These are phyloP conservation scores for Crepidodera aurea DNA, from an alignment of 2,888 invertebrate genomes.

Conservation along the genomic window DNA sequence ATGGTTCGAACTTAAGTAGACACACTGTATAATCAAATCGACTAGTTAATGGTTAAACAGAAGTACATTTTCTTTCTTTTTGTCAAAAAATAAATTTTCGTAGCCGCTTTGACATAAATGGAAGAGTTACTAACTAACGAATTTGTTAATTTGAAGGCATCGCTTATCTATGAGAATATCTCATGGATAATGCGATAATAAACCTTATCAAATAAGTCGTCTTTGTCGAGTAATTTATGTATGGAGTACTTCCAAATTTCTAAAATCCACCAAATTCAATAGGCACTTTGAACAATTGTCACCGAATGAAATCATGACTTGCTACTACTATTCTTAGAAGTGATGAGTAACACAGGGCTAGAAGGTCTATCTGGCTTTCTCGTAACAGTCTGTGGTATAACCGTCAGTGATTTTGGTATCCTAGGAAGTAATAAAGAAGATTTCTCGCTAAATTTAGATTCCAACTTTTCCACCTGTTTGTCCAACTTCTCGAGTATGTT, in stretches of 20 bases:
- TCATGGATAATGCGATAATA: too few relatives aligned
- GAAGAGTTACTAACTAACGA: too few relatives aligned
- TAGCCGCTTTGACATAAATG: too few relatives aligned
- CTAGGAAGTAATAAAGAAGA: conserved; percentile 71
- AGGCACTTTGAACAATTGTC: conserved; percentile 54
- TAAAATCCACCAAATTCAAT: conserved; percentile 26
- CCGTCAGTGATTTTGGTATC: conserved; percentile 82
- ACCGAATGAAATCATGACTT: conserved; percentile 55
- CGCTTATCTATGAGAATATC: too few relatives aligned
- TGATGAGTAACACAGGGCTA: conserved; percentile 56
- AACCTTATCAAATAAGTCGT: too few relatives aligned
- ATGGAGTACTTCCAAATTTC: conserved; percentile 22
- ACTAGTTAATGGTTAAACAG: too few relatives aligned
- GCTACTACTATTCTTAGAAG: conserved; percentile 47
- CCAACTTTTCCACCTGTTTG: conserved; percentile 62
- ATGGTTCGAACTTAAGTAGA: too few relatives aligned
- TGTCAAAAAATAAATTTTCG: too few relatives aligned
- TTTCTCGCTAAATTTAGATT: conserved; percentile 54
- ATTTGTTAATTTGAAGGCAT: too few relatives aligned
- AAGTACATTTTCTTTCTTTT: too few relatives aligned
- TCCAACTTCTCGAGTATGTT: conserved; percentile 61
- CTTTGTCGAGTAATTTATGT: too few relatives aligned
- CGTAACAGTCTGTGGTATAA: conserved; percentile 74
- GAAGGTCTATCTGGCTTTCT: conserved; percentile 54
- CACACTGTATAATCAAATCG: too few relatives aligned